Evolutionary conservation across 2,888 invertebrate species (phyloP), one percentile per base, ranked within the genome.

Genomic region (Tetramorium bicarinatum): DNA sequence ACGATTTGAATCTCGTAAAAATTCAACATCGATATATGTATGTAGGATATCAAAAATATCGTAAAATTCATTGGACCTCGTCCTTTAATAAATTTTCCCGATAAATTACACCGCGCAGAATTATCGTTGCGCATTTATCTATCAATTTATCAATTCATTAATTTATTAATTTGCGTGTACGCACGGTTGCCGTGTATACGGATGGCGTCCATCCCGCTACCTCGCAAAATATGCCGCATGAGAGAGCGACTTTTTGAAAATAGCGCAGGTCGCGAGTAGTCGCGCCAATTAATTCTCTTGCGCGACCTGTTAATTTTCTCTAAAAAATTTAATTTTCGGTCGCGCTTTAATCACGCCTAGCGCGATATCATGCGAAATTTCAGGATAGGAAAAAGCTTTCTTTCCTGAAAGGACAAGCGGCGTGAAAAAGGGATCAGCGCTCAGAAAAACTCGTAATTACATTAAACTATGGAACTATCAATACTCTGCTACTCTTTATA

Each of bases 321-420:
- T 72, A 21, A 80, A 80, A 80, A 80, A 80, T 80, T 80, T 59
- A 80, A 80, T 80, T 80, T 80, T 80, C 44, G 21, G 21, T 47
- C 21, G 72, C 34, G 79, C 72, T 80, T 87, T 84, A 77, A 76
- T 87, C 86, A 74, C 29, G 67, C 38, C 54, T 18, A 44, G n/a
- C 34, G 66, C 72, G 59, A 84, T 77, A 49, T 44, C 11, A 77
- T 44, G 82, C 61, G 84, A 77, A 84, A 77, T 87, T 76, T 87
- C 82, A 67, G 54, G 11, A 67, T 41, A 49, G 21, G 18, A 13
- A 59, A 59, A 41, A 47, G 72, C 56, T 47, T 47, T 72, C 59
- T 72, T 80, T 44, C 25, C 34, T 72, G 29, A 79, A 44, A 71
- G 59, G 38, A 59, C 21, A 13, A 25, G 9, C 15, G 41, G 0